Percentiles rank a stretch among this genome's conserved stretches.
Evolutionary conservation across 2,888 invertebrate genomes (phyloP).

Genomic region (Elysia crispata): DNA sequence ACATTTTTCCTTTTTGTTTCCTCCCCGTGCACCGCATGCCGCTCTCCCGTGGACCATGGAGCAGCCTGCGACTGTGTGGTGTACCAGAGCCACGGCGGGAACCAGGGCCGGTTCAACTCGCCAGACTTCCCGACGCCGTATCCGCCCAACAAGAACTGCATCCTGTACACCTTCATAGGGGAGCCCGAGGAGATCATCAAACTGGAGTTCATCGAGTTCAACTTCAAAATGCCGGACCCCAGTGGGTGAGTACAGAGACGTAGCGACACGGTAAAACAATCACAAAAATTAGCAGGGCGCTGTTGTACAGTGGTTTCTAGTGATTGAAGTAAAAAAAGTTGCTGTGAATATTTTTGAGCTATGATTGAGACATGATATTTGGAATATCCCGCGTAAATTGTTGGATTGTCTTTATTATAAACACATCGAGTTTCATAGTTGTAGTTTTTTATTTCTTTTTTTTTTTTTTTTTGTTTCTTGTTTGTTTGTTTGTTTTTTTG

Average conservation of each 20-base stretch:
- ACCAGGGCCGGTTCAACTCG: slow-evolving; percentile 87
- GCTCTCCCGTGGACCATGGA: too few relatives aligned
- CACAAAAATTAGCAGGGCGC: too few relatives aligned
- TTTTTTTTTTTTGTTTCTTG: neutral
- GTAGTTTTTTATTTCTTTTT: neutral
- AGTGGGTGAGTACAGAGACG: slow-evolving; percentile 53
- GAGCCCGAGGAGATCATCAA: slow-evolving; percentile 89
- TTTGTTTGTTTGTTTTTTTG: neutral
- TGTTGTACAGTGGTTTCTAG: too few relatives aligned
- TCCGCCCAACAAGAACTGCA: slow-evolving; percentile 86
- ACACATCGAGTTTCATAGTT: too few relatives aligned
- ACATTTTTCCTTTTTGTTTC: too few relatives aligned
- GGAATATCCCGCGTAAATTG: too few relatives aligned
- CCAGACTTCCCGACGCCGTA: slow-evolving; percentile 90
- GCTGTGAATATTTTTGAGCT: too few relatives aligned
- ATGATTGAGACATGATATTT: too few relatives aligned
- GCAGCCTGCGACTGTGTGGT: slow-evolving; percentile 91
- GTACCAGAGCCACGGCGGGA: slow-evolving; percentile 88
- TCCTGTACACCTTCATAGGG: slow-evolving; percentile 90
- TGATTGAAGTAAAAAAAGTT: too few relatives aligned
- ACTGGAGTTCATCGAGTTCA: slow-evolving; percentile 88
- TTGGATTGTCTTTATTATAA: too few relatives aligned
- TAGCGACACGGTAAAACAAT: too few relatives aligned
- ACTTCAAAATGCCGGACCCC: slow-evolving; percentile 81
- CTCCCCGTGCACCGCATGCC: too few relatives aligned